Conservation (phyloP, 2,888 invertebrate genomes). For the Sesamia inferens region DNA sequence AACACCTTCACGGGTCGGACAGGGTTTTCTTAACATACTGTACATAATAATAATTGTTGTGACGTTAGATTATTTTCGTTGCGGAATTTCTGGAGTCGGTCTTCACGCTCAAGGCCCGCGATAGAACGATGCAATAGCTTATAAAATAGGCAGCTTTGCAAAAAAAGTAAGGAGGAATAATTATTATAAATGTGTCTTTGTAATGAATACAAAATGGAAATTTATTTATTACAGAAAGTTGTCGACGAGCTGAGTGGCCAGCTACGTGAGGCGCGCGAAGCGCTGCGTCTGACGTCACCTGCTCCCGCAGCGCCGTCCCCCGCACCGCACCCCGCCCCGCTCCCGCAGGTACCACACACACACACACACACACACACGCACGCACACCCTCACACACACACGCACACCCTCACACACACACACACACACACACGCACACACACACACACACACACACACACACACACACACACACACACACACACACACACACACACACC, state of each 20-base stretch:
- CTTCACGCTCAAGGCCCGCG: too few relatives aligned
- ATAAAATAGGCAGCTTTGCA: too few relatives aligned
- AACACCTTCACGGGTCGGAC: too few relatives aligned
- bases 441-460: slow-evolving; percentile 17
- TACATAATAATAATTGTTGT: too few relatives aligned
- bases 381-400: background rate
- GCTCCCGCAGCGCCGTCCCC: slow-evolving; percentile 82
- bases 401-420: background rate
- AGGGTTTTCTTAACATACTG: too few relatives aligned
- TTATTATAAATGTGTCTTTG: too few relatives aligned
- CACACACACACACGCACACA: background rate
- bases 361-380: background rate
- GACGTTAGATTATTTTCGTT: too few relatives aligned
- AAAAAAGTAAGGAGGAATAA: too few relatives aligned
- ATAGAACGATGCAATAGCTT: too few relatives aligned
- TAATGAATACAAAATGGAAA: background rate
- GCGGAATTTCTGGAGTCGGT: too few relatives aligned
- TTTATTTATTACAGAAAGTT: slow-evolving; percentile 89
- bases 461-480: slow-evolving; percentile 12
- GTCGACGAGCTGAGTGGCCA: slow-evolving; percentile 94
- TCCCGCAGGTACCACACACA: slow-evolving; percentile 59
- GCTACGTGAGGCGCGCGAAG: slow-evolving; percentile 93
- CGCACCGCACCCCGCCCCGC: slow-evolving; percentile 87
- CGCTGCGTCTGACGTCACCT: slow-evolving; percentile 87
- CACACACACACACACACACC: slow-evolving; percentile 1